phyloP scores from a whole-genome alignment of 2,888 invertebrate genomes.

The Diloba caeruleocephala region DNA sequence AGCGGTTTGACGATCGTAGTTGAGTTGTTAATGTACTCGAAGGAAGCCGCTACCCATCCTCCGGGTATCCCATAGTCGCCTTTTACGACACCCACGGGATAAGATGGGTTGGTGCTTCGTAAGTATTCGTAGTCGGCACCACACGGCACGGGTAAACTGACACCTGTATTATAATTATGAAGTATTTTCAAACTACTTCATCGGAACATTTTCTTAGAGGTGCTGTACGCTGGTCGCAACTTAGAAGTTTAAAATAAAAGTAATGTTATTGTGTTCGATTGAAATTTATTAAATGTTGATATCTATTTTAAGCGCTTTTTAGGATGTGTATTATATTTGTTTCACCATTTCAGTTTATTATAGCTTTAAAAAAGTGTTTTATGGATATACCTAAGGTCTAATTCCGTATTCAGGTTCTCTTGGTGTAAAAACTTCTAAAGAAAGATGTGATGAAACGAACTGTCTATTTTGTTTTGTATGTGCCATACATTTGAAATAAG shows the following conservation, averaged over 20 bases:
- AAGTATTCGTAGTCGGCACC: no score
- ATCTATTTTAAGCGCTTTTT: conserved; percentile 13
- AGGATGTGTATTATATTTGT: conserved; percentile 5
- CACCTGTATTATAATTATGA: not conserved
- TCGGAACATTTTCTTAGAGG: not conserved
- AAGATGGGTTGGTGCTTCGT: no score
- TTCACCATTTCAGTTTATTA: conserved; percentile 10
- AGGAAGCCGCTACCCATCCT: no score
- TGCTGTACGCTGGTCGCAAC: not conserved
- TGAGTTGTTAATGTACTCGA: no score
- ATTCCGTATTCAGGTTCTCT: no score
- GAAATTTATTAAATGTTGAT: conserved; percentile 1
- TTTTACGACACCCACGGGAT: no score
- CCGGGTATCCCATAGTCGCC: no score
- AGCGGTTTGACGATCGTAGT: no score
- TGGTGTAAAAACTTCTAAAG: not conserved
- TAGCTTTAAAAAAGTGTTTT: no score
- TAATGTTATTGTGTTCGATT: conserved; percentile 14
- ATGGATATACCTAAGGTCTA: no score
- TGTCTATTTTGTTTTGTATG: conserved; percentile 33
- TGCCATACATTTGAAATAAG: conserved; percentile 45
- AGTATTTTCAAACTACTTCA: conserved; percentile 1
- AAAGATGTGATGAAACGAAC: conserved; percentile 1
- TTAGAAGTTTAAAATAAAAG: not conserved
- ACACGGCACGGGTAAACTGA: not conserved